Percentiles rank a stretch among this genome's conserved stretches.
Conservation (phyloP, 1,140 invertebrate genomes). For the Chrysopa pallens region DNA sequence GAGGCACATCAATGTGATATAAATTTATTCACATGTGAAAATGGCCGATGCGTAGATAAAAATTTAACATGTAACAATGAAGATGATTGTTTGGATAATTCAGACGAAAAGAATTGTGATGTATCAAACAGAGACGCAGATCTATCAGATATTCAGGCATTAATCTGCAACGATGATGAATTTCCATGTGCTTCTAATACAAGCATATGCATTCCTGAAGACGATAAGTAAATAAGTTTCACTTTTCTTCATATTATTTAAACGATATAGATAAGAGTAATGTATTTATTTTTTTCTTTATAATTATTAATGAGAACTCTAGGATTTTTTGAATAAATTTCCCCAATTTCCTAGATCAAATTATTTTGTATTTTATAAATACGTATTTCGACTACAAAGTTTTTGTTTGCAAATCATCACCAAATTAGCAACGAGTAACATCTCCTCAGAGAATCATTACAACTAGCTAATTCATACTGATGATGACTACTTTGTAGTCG, state of each 20-base stretch:
- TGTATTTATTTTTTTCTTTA: neutral
- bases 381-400: too few relatives aligned
- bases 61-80: conserved; percentile 25
- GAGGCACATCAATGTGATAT: too few relatives aligned
- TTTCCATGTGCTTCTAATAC: conserved; percentile 38
- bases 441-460: too few relatives aligned
- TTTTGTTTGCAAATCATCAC: too few relatives aligned
- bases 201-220: conserved; percentile 26
- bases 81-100: conserved; percentile 30
- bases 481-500: too few relatives aligned
- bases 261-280: conserved; percentile 8
- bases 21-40: conserved; percentile 22
- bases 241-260: conserved; percentile 24
- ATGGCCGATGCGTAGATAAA: conserved; percentile 27
- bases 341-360: too few relatives aligned
- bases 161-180: conserved; percentile 4
- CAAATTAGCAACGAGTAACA: too few relatives aligned
- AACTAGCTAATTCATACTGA: too few relatives aligned
- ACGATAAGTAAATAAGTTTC: conserved; percentile 12
- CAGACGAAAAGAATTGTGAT: conserved; percentile 26
- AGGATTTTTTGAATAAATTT: too few relatives aligned
- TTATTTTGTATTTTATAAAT: too few relatives aligned
- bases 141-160: neutral
- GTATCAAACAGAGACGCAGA: neutral
- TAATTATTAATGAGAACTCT: too few relatives aligned